Evolutionary conservation across 2,888 invertebrate species (phyloP).

Genomic region (Drosophila mimica): DNA sequence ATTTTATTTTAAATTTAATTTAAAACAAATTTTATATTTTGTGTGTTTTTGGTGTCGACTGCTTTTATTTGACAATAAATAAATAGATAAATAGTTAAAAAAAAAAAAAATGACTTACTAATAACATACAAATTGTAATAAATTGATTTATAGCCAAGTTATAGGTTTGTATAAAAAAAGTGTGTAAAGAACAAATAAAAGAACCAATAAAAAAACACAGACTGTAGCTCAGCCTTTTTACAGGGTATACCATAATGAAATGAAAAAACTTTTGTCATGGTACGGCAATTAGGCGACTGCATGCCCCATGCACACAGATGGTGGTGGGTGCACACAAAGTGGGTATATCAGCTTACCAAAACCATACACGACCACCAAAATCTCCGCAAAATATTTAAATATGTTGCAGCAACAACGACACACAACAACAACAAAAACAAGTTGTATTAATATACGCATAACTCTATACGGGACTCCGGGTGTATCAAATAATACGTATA

Average conservation of each 20-base stretch:
- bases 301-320: conserved; percentile 12
- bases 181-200: not conserved
- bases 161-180: not conserved
- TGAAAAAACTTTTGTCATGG: conserved; percentile 20
- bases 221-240: not conserved
- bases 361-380: conserved; percentile 28
- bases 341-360: conserved; percentile 25
- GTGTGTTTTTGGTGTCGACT: too few species aligned
- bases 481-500: conserved; percentile 44
- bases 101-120: too few species aligned
- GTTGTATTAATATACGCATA: conserved; percentile 45
- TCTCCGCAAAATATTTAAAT: conserved; percentile 53
- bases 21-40: too few species aligned
- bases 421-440: conserved; percentile 32
- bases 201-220: not conserved
- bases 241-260: conserved; percentile 18
- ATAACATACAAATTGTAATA: not conserved
- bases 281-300: conserved; percentile 37
- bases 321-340: not conserved
- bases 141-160: not conserved
- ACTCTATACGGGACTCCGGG: conserved; percentile 1
- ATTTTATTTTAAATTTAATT: too few species aligned
- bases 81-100: too few species aligned
- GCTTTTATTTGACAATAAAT: too few species aligned
- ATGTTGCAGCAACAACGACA: conserved; percentile 46